A percentile compares a stretch with the other conserved stretches of the same genome.
Conservation (phyloP, 2,797 vertebrate genomes). For the Rhinogobio ventralis region DNA sequence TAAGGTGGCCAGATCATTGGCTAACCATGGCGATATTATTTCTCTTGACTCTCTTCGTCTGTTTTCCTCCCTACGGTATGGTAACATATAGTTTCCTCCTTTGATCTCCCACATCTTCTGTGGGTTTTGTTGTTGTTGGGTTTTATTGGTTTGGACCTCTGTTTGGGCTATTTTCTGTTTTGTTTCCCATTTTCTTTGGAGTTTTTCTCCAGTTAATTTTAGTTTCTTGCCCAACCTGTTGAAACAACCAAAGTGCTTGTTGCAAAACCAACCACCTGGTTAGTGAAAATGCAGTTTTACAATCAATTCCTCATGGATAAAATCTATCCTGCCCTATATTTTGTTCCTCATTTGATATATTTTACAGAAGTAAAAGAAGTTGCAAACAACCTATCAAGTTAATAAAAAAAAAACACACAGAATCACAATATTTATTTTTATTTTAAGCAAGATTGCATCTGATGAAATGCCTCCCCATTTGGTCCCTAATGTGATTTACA, state of each 20-base stretch:
- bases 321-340: neutral
- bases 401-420: neutral
- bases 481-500: neutral
- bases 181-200: neutral
- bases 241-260: neutral
- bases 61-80: neutral
- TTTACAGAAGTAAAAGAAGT: no score
- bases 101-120: no score
- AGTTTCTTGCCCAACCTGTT: neutral
- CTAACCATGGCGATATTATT: neutral
- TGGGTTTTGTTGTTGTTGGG: neutral
- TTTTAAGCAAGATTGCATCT: neutral
- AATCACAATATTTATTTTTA: neutral
- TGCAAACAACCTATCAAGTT: no score
- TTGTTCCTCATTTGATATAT: no score
- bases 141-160: neutral
- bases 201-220: neutral
- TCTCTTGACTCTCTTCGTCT: neutral
- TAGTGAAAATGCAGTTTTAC: neutral
- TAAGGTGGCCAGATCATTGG: neutral
- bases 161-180: neutral
- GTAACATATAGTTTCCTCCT: neutral
- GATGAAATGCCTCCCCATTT: neutral
- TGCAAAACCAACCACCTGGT: neutral
- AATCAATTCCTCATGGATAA: neutral